Base-by-base conservation (phyloP, 2,113 vertebrate genomes). In the Stegastes partitus region DNA sequence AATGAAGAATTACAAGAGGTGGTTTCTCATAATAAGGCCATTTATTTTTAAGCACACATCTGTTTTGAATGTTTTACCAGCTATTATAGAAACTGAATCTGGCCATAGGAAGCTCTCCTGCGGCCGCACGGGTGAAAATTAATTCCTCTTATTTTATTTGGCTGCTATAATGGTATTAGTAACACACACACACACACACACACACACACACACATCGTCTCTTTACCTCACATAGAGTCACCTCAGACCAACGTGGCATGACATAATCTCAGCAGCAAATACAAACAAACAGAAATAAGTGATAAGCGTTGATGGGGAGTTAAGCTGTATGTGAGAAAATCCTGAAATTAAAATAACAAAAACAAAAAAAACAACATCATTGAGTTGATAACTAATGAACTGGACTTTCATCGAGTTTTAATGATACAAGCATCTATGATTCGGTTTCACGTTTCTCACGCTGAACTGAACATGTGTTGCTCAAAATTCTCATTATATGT, bases 251-350 rank as follows among this genome's bases (percentile, higher is more conserved):
- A n/a, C 25, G 37, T 42, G 15, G 18, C 37, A 25, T 71, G 15
- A 69, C 37, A 37, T 55, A 66, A 63, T 73, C 22, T 25, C 56
- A 25, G 21, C 5, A 11, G 22, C 68, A 70, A 12, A 68, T 4
- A 51, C 22, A 54, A 45, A 66, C 10, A 39, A 11, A 53, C 1
- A 25, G 22, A 53, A 4, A 55, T 18, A 19, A 31, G 31, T 68
- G 56, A 77, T 56, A 11, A 21, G 50, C 49, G 66, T 61, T 53
- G 72, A 86, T 39, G 21, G 53, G 76, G 62, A 76, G 23, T 53
- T 70, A 1, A 47, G 16, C 47, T 63, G 62, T 69, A 55, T 75
- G 16, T 61, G 1, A 53, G 44, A 71, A 61, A 8, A 54, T 55
- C 11, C 25, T 67, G 31, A 31, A 7, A 31, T 1, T 8, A 9